Evolutionary conservation across 2,888 invertebrate species (phyloP), one percentile per base, ranked within the genome.

Genomic region (Epinotia bilunana): DNA sequence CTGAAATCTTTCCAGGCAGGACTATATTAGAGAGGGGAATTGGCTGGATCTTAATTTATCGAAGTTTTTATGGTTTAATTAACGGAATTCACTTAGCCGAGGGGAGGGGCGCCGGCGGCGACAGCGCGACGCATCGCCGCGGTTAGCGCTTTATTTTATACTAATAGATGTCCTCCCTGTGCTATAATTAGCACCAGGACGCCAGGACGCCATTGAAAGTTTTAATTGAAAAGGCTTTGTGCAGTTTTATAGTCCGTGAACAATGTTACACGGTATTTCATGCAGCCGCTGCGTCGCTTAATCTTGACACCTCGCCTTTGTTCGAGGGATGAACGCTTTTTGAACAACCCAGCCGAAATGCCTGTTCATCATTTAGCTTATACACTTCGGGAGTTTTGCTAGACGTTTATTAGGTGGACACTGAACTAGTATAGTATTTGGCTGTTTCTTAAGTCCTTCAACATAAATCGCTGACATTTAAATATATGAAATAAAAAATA

Each of bases 11-110:
- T 88, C 87, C 86, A 90, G 86, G 84, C 85, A 84, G 84, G 88
- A 88, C 90, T 91, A 88, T 93, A 93, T 92, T 92, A 92, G 87
- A 88, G 88, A 87, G 92, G 93, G 92, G 92, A 93, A 94, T 92
- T 89, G 94, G 92, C 92, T 90, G 90, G 91, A 93, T 94, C 93
- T 94, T 94, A 94, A 94, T 94, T 94, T 94, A 94, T 94, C 90
- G 94, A 94, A 94, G 91, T 94, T 94, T 94, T 94, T 94, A 94
- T 94, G 94, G 94, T 94, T 94, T 94, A 94, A 94, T 94, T 94
- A 94, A 94, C 94, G 91, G 93, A 94, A 94, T 94, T 94, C 94
- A 94, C 94, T 94, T 94, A 93, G 90, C 86, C 86, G 86, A 79
- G 87, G 84, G 83, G 77, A 80, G 79, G 81, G 81, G 80, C 78